Evolutionary conservation across 2,113 vertebrate genomes (phyloP).

Genomic region (Gallinago media): DNA sequence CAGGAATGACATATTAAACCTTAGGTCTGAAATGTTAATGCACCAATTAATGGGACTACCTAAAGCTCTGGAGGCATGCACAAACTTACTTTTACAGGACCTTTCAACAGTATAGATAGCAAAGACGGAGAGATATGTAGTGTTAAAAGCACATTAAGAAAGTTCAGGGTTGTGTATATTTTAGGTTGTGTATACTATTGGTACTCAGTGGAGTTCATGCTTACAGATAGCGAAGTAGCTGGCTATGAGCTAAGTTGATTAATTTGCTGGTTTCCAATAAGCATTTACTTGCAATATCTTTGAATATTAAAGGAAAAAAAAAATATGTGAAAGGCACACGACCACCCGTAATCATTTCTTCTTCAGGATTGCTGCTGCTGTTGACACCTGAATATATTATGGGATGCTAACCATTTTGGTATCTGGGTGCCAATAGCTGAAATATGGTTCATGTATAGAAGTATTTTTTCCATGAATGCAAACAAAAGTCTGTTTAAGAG

Average conservation of each 20-base stretch:
- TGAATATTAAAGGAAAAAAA: background rate
- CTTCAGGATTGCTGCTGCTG: background rate
- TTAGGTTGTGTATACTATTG: background rate
- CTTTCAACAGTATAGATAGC: background rate
- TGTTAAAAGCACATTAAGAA: background rate
- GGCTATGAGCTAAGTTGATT: background rate
- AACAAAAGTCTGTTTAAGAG: background rate
- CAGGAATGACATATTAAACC: background rate
- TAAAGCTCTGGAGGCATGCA: background rate
- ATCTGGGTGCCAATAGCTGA: background rate
- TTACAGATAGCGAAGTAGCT: background rate
- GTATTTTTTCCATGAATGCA: background rate
- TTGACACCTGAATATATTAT: background rate
- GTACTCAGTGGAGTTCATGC: background rate
- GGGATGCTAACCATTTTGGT: background rate
- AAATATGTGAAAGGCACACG: background rate
- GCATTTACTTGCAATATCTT: background rate
- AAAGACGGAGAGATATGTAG: background rate
- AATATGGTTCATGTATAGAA: background rate
- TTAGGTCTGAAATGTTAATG: constrained; percentile 38
- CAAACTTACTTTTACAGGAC: background rate
- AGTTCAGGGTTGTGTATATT: background rate
- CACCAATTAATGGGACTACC: constrained; percentile 2
- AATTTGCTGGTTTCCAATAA: background rate
- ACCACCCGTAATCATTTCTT: background rate